Base-by-base conservation (phyloP, 2,797 vertebrate genomes). In the Falco rusticolus region DNA sequence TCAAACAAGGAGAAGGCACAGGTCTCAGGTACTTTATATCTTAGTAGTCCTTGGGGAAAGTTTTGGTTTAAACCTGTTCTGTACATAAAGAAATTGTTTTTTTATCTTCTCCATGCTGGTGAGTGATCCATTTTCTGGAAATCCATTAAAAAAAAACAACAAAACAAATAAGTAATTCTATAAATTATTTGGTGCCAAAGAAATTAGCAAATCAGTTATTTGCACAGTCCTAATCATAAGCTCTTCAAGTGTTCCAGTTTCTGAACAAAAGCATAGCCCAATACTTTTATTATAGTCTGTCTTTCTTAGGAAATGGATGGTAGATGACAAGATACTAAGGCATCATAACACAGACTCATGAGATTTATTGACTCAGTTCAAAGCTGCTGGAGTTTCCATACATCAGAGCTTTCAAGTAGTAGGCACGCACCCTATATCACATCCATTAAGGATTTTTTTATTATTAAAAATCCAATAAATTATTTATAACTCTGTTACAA, bases 401-500 rank as follows among this genome's bases (percentile, higher is more conserved):
- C 33, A 96, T 96, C 87, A 96, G 78, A 79, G 65, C 95, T 97
- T 96, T 98, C 95, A 97, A 97, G 71, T 28, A 92, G 74, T 68
- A 86, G 60, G n/a, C 61, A 90, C 53, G 96, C 64, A 95, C 54
- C 81, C 77, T 97, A 83, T 94, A 97, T 97, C 91, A 95, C 91
- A 92, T 59, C 96, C 97, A 97, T 98, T 97, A 97, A 96, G 87
- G 87, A 75, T 24, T 96, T 97, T 97, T 96, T 91, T 80, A 54
- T 94, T 88, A 97, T 97, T 97, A 97, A 97, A 97, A 97, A 96
- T 97, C 90, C 95, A 98, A 94, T 98, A 95, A 98, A 97, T 97
- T 97, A 97, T 98, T 97, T 98, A 97, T 97, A 95, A 96, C 84
- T 96, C 77, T 92, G 96, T 96, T 97, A 94, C 86, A 97, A 98